Evolutionary conservation across 2,797 vertebrate genomes (phyloP).

Genomic region (Silurus aristotelis): DNA sequence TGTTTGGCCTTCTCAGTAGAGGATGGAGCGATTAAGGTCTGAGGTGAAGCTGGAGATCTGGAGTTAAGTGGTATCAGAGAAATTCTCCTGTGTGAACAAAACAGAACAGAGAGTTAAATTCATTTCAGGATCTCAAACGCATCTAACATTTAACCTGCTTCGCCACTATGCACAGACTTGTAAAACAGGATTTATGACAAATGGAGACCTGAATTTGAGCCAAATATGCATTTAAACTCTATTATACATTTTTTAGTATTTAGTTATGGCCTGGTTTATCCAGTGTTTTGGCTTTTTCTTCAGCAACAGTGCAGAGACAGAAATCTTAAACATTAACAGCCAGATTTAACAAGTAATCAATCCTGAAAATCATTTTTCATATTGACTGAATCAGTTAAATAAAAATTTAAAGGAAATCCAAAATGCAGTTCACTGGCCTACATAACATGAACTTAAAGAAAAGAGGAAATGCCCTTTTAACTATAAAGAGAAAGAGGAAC

Average conservation of each 20-base stretch:
- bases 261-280: background rate
- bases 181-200: background rate
- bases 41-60: conserved; percentile 58
- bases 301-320: background rate
- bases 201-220: background rate
- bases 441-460: background rate
- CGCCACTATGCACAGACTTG: background rate
- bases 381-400: background rate
- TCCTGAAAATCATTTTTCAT: background rate
- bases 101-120: background rate
- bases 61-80: conserved; percentile 81
- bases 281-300: background rate
- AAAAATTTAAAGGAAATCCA: background rate
- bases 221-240: background rate
- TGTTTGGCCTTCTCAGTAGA: conserved; percentile 77
- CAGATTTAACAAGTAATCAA: background rate
- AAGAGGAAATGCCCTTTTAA: conserved; percentile 14
- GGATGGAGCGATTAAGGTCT: conserved; percentile 59
- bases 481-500: background rate
- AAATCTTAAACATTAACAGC: background rate
- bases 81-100: conserved; percentile 77
- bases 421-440: background rate
- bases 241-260: background rate
- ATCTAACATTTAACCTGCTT: background rate
- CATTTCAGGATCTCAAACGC: background rate